phyloP scores from a whole-genome alignment of 1,140 invertebrate genomes.

The Bombus confusus region DNA sequence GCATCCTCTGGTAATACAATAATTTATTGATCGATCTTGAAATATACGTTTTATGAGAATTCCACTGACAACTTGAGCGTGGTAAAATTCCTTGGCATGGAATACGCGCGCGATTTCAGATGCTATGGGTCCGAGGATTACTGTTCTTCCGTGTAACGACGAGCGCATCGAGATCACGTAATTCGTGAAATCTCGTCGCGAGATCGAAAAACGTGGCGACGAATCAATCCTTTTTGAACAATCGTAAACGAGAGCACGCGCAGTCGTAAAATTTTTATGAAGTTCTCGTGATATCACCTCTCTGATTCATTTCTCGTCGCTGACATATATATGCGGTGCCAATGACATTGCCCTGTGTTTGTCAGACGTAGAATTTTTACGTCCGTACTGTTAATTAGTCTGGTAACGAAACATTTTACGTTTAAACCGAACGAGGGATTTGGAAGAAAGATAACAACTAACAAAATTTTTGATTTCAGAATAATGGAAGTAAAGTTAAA shows the following conservation, averaged over 20 bases:
- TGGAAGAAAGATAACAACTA: too few relatives aligned
- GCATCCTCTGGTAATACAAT: neutral
- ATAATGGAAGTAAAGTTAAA: too few relatives aligned
- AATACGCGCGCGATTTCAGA: neutral
- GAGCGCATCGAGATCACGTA: neutral
- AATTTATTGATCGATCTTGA: constrained; percentile 33
- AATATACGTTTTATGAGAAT: constrained; percentile 8
- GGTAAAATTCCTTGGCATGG: neutral
- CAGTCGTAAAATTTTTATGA: constrained; percentile 33
- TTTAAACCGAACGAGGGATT: too few relatives aligned
- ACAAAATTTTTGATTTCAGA: too few relatives aligned
- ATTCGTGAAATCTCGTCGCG: neutral
- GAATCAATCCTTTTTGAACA: constrained; percentile 32
- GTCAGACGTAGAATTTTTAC: neutral
- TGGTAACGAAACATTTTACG: too few relatives aligned
- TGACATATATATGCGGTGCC: too few relatives aligned
- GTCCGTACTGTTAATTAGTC: neutral
- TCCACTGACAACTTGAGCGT: neutral
- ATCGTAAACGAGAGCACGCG: constrained; percentile 21
- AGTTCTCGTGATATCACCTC: neutral
- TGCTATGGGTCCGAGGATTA: neutral
- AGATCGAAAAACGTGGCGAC: constrained; percentile 26
- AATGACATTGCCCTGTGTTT: too few relatives aligned
- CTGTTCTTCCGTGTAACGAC: neutral
- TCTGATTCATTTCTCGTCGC: neutral